Evolutionary conservation across 2,797 vertebrate species (phyloP).

Genomic region (Agapornis canus): DNA sequence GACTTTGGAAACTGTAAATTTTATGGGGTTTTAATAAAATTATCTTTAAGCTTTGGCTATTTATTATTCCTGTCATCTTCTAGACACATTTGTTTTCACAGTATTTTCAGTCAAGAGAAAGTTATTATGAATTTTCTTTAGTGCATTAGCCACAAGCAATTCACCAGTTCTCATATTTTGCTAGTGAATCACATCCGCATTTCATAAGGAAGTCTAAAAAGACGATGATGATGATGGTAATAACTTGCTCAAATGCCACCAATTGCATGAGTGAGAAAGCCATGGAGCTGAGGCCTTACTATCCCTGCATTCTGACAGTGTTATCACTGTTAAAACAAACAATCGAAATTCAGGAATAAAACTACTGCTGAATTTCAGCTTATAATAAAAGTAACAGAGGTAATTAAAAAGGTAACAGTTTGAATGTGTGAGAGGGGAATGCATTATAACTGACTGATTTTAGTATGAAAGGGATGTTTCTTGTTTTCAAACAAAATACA

Average conservation of each 20-base stretch:
- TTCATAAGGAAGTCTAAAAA: neutral
- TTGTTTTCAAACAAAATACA: neutral
- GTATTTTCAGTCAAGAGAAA: neutral
- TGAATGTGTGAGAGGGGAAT: neutral
- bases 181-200: neutral
- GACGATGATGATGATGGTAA: neutral
- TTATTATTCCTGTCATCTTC: neutral
- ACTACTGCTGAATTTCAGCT: neutral
- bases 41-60: neutral
- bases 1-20: neutral
- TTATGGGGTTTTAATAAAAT: neutral
- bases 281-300: neutral
- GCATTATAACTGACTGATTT: neutral
- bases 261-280: neutral
- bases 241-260: neutral
- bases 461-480: neutral
- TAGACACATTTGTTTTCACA: neutral
- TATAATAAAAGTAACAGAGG: neutral
- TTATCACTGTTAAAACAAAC: neutral
- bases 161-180: neutral
- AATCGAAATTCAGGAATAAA: neutral
- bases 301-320: neutral
- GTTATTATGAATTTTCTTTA: neutral
- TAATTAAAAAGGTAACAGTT: neutral
- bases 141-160: neutral